A percentile compares a stretch with the other conserved stretches of the same genome.
These are phyloP conservation scores for Platanista minor DNA, from an alignment of 2,113 vertebrate genomes.

Conservation along the genomic window DNA sequence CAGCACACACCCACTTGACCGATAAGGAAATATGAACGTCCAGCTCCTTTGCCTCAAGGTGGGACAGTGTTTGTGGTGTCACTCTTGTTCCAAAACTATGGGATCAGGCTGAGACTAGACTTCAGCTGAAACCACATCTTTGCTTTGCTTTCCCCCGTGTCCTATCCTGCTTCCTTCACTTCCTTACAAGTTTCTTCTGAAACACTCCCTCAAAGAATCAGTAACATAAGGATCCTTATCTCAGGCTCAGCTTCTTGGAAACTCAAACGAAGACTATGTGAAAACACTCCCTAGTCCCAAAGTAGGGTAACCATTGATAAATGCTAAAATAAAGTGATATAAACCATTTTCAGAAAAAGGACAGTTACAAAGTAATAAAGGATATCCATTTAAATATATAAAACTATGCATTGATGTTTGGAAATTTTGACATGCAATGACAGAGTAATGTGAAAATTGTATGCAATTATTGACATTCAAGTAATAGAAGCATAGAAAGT, in stretches of 20 bases:
- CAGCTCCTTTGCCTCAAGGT: not conserved
- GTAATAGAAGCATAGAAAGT: not conserved
- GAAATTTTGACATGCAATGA: not conserved
- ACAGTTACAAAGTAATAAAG: not conserved
- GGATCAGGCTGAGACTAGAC: not conserved
- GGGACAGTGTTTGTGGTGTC: not conserved
- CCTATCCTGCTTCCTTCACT: not conserved
- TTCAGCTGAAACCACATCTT: not conserved
- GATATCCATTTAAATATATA: not conserved
- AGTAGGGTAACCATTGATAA: not conserved
- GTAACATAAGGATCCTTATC: not conserved
- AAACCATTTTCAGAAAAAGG: not conserved
- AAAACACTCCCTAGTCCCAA: not conserved
- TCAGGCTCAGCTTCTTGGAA: not conserved
- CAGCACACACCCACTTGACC: not conserved
- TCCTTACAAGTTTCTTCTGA: not conserved
- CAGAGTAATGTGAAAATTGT: not conserved
- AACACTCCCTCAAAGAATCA: not conserved
- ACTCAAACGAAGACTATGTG: not conserved
- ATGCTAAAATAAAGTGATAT: not conserved
- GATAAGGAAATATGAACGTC: not conserved
- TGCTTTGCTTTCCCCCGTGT: not conserved
- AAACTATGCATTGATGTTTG: not conserved
- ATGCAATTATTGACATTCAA: not conserved
- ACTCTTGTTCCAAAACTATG: not conserved